A percentile compares a stretch with the other conserved stretches of the same genome.
These are phyloP conservation scores for Numenius arquata DNA, from an alignment of 2,113 vertebrate genomes.

Conservation along the genomic window DNA sequence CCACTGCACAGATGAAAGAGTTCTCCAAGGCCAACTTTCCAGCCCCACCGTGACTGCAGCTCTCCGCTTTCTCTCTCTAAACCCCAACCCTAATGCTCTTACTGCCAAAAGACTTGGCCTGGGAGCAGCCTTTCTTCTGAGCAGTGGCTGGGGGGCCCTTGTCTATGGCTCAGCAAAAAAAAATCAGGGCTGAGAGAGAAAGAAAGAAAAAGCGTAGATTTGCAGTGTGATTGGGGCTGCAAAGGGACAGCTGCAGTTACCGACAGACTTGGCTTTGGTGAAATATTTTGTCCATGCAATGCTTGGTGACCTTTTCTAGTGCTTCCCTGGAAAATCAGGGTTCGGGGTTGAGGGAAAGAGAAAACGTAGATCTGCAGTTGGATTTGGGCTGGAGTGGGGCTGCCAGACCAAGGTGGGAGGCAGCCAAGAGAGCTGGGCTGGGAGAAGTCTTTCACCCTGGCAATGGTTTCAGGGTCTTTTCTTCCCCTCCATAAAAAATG, in stretches of 20 bases:
- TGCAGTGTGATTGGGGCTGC: not conserved
- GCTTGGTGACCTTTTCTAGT: not conserved
- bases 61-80: not conserved
- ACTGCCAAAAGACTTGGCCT: not conserved
- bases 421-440: not conserved
- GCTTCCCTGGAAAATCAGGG: not conserved
- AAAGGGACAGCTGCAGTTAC: not conserved
- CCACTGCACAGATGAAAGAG: not conserved
- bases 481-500: not conserved
- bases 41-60: not conserved
- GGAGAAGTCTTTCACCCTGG: not conserved
- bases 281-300: not conserved
- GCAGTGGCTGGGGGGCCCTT: not conserved
- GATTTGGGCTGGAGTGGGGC: not conserved
- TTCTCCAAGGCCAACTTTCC: not conserved
- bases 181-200: not conserved
- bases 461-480: not conserved
- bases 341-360: not conserved
- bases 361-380: not conserved
- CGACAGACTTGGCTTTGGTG: not conserved
- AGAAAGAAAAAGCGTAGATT: not conserved
- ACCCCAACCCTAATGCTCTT: not conserved
- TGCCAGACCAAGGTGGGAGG: not conserved
- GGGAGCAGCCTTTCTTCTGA: not conserved
- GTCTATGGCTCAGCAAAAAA: not conserved